These are phyloP conservation scores for Grammomys dolichurus DNA, from an alignment of 2,113 vertebrate genomes.

Conservation along the genomic window DNA sequence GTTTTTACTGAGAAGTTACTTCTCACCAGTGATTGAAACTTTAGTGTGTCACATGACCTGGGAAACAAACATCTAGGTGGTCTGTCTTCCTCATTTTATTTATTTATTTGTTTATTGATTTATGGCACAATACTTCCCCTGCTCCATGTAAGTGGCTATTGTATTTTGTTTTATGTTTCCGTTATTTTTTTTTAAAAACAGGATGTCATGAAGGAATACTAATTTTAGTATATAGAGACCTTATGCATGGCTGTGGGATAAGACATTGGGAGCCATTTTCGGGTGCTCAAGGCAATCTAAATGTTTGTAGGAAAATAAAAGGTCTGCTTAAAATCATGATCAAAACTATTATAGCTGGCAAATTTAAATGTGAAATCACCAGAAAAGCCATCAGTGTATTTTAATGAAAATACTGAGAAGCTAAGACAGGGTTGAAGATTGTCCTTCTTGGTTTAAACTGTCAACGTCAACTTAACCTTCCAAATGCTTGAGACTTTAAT, in stretches of 20 bases:
- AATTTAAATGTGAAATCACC: not conserved
- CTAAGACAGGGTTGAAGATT: not conserved
- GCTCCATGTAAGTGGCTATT: not conserved
- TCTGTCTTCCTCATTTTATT: not conserved
- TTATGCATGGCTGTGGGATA: not conserved
- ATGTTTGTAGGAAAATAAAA: not conserved
- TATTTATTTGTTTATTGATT: too few species aligned
- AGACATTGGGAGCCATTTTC: not conserved
- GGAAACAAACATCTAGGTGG: not conserved
- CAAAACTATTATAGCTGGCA: not conserved
- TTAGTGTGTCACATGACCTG: not conserved
- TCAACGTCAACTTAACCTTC: not conserved
- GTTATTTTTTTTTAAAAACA: not conserved
- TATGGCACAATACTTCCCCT: not conserved
- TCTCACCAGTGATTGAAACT: not conserved
- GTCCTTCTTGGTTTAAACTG: not conserved
- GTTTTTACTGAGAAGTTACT: not conserved
- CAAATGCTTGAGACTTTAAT: not conserved
- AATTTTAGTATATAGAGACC: not conserved
- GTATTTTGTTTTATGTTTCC: not conserved
- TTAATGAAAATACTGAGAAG: slow-evolving; percentile 26
- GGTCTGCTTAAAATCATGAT: not conserved
- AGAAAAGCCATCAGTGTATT: not conserved
- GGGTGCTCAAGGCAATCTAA: not conserved
- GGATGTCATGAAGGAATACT: not conserved